Conservation (phyloP, 2,113 vertebrate genomes). For the Cariama cristata region DNA sequence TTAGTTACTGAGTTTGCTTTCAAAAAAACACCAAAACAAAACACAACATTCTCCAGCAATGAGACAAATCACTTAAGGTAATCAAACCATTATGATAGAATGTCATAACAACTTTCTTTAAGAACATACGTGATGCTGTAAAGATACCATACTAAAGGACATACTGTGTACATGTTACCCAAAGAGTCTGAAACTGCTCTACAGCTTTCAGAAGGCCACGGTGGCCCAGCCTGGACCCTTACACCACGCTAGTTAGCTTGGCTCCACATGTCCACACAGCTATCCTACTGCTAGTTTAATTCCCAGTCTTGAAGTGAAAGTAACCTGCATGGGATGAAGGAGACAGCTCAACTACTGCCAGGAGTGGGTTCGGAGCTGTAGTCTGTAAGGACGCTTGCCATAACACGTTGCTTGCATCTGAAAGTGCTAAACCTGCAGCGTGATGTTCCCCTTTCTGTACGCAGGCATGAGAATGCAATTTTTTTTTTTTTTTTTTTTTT, state of each 20-base stretch:
- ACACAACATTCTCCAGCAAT: neutral
- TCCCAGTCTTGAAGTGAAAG: neutral
- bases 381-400: fast-evolving
- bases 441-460: neutral
- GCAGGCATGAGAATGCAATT: neutral
- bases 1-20: neutral
- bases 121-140: neutral
- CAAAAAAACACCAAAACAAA: neutral
- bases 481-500: neutral
- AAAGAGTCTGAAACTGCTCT: neutral
- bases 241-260: neutral
- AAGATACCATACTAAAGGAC: neutral
- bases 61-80: neutral
- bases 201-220: neutral
- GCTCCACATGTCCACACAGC: neutral
- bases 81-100: neutral
- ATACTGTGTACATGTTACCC: fast-evolving
- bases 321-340: neutral
- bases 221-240: neutral
- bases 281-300: neutral
- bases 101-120: neutral
- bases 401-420: neutral
- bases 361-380: neutral
- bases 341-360: neutral
- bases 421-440: neutral